Conservation (phyloP, 1,140 invertebrate species). For the Neodiprion virginianus region DNA sequence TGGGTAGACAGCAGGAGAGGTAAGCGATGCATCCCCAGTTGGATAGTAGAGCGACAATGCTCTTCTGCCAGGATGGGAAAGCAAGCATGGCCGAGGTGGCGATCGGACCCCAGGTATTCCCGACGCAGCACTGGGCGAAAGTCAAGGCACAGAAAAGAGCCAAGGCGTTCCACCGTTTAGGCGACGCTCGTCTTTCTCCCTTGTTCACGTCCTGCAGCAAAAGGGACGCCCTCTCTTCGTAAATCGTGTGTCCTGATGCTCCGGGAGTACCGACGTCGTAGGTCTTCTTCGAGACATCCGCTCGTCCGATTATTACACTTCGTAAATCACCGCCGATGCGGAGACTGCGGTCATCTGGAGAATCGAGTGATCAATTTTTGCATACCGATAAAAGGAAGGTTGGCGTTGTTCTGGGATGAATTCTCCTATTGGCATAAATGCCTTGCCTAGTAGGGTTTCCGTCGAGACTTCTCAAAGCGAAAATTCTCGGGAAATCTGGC, state of each 20-base stretch:
- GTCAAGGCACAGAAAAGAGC: constrained; percentile 37
- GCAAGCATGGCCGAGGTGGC: constrained; percentile 54
- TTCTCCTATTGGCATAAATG: no score
- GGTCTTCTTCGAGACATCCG: not conserved
- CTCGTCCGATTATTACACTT: not conserved
- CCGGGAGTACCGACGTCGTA: not conserved
- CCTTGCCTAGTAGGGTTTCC: no score
- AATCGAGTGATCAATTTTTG: not conserved
- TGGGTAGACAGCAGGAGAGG: constrained; percentile 54
- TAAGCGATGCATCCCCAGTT: constrained; percentile 65
- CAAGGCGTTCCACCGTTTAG: constrained; percentile 39
- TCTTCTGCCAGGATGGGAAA: constrained; percentile 59
- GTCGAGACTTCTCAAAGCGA: no score
- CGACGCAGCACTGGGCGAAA: constrained; percentile 47
- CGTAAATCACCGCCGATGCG: not conserved
- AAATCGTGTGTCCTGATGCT: not conserved
- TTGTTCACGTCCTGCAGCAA: not conserved
- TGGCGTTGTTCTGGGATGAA: no score
- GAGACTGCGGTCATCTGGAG: not conserved
- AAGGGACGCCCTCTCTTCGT: not conserved
- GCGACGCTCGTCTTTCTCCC: constrained; percentile 14
- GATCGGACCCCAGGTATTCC: constrained; percentile 67
- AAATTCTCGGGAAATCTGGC: no score
- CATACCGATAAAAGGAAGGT: not conserved
- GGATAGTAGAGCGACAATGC: constrained; percentile 58